Evolutionary conservation across 1,140 invertebrate genomes (phyloP), one percentile per base, ranked within the genome.

Genomic region (Brachionus paranguensis): DNA sequence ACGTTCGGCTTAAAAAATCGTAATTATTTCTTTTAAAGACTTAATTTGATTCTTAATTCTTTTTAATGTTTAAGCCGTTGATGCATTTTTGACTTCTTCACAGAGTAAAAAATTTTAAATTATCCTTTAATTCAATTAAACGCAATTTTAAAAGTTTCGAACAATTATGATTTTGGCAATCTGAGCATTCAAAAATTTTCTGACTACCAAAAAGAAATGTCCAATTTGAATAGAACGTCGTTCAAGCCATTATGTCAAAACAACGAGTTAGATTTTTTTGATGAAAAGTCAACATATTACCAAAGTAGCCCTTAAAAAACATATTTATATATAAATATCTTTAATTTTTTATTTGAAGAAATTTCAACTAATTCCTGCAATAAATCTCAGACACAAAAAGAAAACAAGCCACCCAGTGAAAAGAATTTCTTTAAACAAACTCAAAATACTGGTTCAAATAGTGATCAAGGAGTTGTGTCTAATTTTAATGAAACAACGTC

Each of bases 361-460:
- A 27, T 53, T 14, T 24, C 33, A 10, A 53, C 20, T 76, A 45
- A 76, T 11, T 27, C 20, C 3, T 20, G 29, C 29, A 76, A 76
- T 6, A 50, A 50, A 50, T 20, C 17, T 8, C 12, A 27, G 11
- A 47, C 43, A 12, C 45, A 27, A 17, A 76, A 76, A 76, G 72
- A 76, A 76, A 76, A 76, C 50, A 76, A 76, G 20, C 37, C 72
- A 14, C 72, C 45, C 27, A 27, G 1, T 50, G 72, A 76, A 20
- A 72, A 43, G 43, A 72, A 72, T 72, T 72, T 72, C 33, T 76
- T 76, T 47, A 24, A 29, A 27, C 27, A 72, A 70, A 45, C 70
- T 53, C 47, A 53, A 24, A 60, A 60, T 60, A 5, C 10, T 3
- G 5, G 3, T 60, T 20, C 53, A 60, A 60, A 60, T 20, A 60